Base-by-base conservation (phyloP, 2,888 invertebrate species). In the Pseudanteris insignis region DNA sequence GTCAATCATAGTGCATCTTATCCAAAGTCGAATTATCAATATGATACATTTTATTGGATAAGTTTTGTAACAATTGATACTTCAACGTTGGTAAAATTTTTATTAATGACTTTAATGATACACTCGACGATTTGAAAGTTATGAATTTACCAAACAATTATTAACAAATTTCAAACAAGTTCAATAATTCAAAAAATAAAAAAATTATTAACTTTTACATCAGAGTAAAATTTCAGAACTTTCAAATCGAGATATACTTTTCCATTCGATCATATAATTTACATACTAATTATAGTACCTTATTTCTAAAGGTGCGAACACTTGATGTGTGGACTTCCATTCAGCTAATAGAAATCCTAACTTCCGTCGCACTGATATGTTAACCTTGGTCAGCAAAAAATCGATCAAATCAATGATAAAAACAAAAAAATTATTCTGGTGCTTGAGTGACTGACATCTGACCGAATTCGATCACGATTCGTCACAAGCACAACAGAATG, bases 361-460 rank as follows among this genome's bases (percentile, higher is more conserved):
- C n/a, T 37, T 47, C 34, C 11, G 69, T 64, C 67, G 66, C 64
- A 70, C 70, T 77, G 79, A 79, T 79, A 79, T 79, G 79, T 74
- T n/a, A 50, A 71, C 71, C 77, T 76, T 77, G 72, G 74, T 79
- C 78, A 79, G 77, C 79, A 76, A 72, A 65, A 59, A 70, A 74
- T 70, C 40, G 67, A 61, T n/a, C n/a, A n/a, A n/a, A n/a, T n/a
- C n/a, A n/a, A n/a, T n/a, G n/a, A n/a, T n/a, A n/a, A n/a, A n/a
- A n/a, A n/a, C n/a, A n/a, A n/a, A n/a, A n/a, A n/a, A n/a, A n/a
- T n/a, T n/a, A n/a, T n/a, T n/a, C n/a, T n/a, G n/a, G n/a, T n/a
- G n/a, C n/a, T n/a, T n/a, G n/a, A n/a, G n/a, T n/a, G n/a, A n/a
- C n/a, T n/a, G n/a, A n/a, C n/a, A n/a, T n/a, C n/a, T n/a, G n/a